phyloP scores from a whole-genome alignment of 2,113 vertebrate genomes.

The Jaculus jaculus region DNA sequence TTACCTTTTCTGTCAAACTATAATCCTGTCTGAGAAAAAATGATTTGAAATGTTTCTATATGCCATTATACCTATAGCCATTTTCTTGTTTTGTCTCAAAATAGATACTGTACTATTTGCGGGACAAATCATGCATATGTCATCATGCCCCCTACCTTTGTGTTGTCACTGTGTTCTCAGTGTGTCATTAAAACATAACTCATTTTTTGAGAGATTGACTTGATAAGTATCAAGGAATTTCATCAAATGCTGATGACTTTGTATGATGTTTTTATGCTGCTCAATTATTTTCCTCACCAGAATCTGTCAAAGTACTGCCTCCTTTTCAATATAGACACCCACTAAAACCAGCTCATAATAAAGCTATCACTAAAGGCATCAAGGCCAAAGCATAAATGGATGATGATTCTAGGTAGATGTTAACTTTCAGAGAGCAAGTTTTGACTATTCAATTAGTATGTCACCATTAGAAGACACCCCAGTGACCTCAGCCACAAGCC shows the following conservation, averaged over 20 bases:
- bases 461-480: constrained; percentile 48
- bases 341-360: constrained; percentile 18
- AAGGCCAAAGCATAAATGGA: constrained; percentile 49
- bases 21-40: background rate
- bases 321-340: background rate
- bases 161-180: background rate
- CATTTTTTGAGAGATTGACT: background rate
- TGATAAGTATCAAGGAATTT: constrained; percentile 33
- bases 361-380: constrained; percentile 47
- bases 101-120: background rate
- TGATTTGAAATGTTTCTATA: background rate
- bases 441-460: constrained; percentile 47
- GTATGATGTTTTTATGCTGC: background rate
- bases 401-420: constrained; percentile 32
- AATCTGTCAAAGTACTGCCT: background rate
- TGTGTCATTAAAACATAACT: background rate
- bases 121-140: background rate
- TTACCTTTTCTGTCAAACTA: background rate
- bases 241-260: background rate
- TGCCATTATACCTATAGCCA: background rate
- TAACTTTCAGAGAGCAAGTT: constrained; percentile 52
- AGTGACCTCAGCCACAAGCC: constrained; percentile 23
- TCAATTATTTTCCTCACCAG: constrained; percentile 24
- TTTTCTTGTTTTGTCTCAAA: background rate
- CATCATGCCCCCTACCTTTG: background rate